These are phyloP conservation scores for Phanerotoma sp. DNA, from an alignment of 2,888 invertebrate genomes.

Conservation along the genomic window DNA sequence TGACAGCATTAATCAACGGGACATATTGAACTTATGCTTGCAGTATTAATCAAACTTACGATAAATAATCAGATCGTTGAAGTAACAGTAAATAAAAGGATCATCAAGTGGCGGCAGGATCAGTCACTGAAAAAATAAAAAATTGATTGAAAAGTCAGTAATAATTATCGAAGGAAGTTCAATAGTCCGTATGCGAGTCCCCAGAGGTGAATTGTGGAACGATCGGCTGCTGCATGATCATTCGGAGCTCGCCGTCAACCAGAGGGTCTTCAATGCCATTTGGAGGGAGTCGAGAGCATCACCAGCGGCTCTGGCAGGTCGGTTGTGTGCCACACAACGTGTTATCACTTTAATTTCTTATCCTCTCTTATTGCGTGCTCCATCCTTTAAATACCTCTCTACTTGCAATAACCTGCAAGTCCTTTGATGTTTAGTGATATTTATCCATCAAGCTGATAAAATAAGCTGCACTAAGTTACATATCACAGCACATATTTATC, in stretches of 20 bases:
- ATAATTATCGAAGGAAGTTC: neutral
- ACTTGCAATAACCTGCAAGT: neutral
- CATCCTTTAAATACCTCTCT: neutral
- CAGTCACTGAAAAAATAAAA: too few species aligned
- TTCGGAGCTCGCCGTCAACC: slow-evolving; percentile 23
- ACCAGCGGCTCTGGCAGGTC: slow-evolving; percentile 46
- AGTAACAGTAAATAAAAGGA: too few species aligned
- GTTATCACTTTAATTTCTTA: slow-evolving; percentile 5
- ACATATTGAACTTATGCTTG: too few species aligned
- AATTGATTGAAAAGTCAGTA: too few species aligned
- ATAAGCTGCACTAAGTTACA: too few species aligned
- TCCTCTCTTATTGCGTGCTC: neutral
- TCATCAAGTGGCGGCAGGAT: too few species aligned
- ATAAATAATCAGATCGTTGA: too few species aligned
- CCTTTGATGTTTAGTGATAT: neutral
- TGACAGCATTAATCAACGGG: too few species aligned
- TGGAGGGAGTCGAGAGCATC: slow-evolving; percentile 41
- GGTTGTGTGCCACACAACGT: slow-evolving; percentile 37
- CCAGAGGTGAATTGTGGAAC: slow-evolving; percentile 43
- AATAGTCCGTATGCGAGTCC: slow-evolving; percentile 48
- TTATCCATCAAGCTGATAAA: neutral
- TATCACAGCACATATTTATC: neutral
- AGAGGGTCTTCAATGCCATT: slow-evolving; percentile 28
- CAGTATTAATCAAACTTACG: too few species aligned
- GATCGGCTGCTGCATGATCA: slow-evolving; percentile 39